Evolutionary conservation across 2,888 invertebrate species (phyloP).

Genomic region (Tridacna crocea): DNA sequence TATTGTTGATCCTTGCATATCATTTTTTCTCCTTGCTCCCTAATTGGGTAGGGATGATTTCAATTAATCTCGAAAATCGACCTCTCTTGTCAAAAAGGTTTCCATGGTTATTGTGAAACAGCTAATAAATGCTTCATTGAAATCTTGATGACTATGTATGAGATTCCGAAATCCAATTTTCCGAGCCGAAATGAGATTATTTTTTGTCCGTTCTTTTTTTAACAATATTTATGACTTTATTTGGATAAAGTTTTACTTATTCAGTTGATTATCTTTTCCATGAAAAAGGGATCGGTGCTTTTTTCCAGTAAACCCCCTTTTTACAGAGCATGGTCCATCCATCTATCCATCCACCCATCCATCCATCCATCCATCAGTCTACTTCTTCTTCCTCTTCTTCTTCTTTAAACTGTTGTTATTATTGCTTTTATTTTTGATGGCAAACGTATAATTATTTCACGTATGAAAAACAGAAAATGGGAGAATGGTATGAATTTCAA

Average conservation of each 20-base stretch:
- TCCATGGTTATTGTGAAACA: conserved; percentile 4
- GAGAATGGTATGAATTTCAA: too few relatives aligned
- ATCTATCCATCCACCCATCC: too few relatives aligned
- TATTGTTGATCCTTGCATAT: conserved; percentile 22
- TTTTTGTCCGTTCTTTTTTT: not conserved
- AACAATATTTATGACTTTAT: conserved; percentile 14
- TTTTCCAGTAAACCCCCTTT: too few relatives aligned
- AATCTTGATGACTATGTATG: conserved; percentile 19
- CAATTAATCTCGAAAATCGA: conserved; percentile 26
- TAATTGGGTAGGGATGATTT: conserved; percentile 23
- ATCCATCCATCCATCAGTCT: too few relatives aligned
- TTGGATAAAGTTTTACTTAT: conserved; percentile 5
- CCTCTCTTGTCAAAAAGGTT: conserved; percentile 25
- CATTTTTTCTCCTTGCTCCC: conserved; percentile 10
- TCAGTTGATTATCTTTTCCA: not conserved
- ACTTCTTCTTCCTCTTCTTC: too few relatives aligned
- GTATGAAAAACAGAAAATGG: too few relatives aligned
- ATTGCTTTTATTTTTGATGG: too few relatives aligned
- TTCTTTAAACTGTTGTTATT: too few relatives aligned
- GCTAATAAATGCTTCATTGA: conserved; percentile 16
- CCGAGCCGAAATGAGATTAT: conserved; percentile 23
- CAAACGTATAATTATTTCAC: too few relatives aligned
- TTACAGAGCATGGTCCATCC: too few relatives aligned
- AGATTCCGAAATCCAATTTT: conserved; percentile 11
- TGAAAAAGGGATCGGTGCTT: too few relatives aligned